Percentiles rank a stretch among this genome's conserved stretches.
Evolutionary conservation across 2,113 vertebrate species (phyloP).

Genomic region (Macrotis lagotis): DNA sequence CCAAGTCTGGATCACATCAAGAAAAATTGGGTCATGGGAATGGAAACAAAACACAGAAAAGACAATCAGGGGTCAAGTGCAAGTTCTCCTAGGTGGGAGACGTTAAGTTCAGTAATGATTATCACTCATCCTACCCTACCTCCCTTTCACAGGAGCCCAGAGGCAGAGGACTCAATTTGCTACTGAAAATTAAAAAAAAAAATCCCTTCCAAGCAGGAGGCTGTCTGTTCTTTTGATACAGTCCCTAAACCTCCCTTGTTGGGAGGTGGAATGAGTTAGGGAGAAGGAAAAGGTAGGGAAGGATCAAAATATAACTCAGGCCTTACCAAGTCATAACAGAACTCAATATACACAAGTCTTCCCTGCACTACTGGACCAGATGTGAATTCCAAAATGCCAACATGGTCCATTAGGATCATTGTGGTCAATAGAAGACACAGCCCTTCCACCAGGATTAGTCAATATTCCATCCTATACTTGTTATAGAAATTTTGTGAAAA

Average conservation of each 20-base stretch:
- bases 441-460: background rate
- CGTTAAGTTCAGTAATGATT: background rate
- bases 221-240: background rate
- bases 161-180: background rate
- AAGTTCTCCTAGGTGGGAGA: background rate
- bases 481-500: background rate
- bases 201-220: background rate
- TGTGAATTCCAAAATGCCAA: background rate
- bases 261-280: accelerated
- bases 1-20: background rate
- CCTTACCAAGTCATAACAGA: background rate
- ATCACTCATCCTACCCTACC: background rate
- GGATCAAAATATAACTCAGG: background rate
- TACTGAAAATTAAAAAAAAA: background rate
- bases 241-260: background rate
- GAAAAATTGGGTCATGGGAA: background rate
- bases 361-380: background rate
- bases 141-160: background rate
- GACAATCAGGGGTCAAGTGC: background rate
- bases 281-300: background rate
- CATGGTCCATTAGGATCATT: background rate
- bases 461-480: background rate
- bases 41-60: background rate
- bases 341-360: background rate
- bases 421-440: background rate